Base-by-base conservation (phyloP, 2,888 invertebrate species). In the Agapostemon virescens region DNA sequence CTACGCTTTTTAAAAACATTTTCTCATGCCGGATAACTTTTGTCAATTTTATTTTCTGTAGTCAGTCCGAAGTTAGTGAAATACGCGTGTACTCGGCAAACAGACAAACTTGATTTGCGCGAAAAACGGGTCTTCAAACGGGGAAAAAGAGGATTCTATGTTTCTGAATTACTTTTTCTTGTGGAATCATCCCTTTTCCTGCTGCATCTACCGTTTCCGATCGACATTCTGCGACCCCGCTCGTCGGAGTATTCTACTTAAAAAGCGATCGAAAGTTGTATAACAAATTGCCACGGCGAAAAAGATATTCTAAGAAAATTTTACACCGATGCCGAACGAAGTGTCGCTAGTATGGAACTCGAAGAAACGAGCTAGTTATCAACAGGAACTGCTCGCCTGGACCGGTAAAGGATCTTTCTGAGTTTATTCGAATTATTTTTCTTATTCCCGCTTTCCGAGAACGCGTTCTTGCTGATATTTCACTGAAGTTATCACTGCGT, bases 361-460 rank as follows among this genome's bases (percentile, higher is more conserved):
- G 30, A 61, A 61, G 30, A 20, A 61, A 33, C 58, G 58, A 61
- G 58, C 30, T 61, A 30, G 30, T 61, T 61, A 61, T 61, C 30
- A 9, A 9, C 17, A 61, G 58, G 58, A 61, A 33, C 30, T 33
- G 58, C 30, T 61, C 30, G 17, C 20, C 58, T 33, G 58, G 20
- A 33, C 30, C 20, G 7, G 58, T 61, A 3, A 9, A 61, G 17
- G 17, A 30, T 30, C 20, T 20, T 33, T 61, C 58, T 3, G 30
- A 61, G 58, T 61, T 61, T 17, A 17, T 61, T 58, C 17, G 30
- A 61, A 30, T 61, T 7, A 61, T 33, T 20, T 30, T 30, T 30
- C 20, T 0, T 9, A 9, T 61, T 26, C 17, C 6, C 17, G 26
- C 30, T 26, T 61, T 61, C 20, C 3, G 9, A 1, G 26, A 58